These are phyloP conservation scores for Polypedilum pembai DNA, from an alignment of 1,140 invertebrate genomes.

Conservation along the genomic window DNA sequence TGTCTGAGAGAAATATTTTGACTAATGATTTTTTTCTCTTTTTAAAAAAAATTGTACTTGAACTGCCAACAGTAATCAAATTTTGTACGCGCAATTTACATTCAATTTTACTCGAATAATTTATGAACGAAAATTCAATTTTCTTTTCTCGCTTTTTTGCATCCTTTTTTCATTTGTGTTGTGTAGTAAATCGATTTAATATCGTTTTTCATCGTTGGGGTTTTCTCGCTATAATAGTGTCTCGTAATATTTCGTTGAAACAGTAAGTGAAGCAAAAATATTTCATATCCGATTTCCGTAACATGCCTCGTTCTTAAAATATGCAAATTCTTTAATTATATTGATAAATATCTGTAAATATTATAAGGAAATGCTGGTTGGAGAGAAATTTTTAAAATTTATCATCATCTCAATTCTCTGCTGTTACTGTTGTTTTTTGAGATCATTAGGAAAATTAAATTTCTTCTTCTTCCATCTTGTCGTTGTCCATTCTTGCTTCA, in stretches of 20 bases:
- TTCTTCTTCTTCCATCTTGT: background rate
- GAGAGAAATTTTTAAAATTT: background rate
- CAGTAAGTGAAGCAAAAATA: background rate
- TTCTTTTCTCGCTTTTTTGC: background rate
- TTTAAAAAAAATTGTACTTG: background rate
- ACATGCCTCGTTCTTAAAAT: background rate
- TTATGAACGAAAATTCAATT: slow-evolving; percentile 25
- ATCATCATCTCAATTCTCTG: background rate
- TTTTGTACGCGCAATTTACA: slow-evolving; percentile 26
- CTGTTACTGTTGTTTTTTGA: background rate
- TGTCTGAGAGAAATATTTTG: background rate
- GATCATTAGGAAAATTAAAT: slow-evolving; percentile 23
- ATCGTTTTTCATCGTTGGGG: background rate
- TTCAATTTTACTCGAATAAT: slow-evolving; percentile 24
- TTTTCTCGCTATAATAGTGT: background rate
- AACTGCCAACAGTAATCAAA: slow-evolving; percentile 21
- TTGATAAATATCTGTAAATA: slow-evolving; percentile 1
- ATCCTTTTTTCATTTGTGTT: background rate
- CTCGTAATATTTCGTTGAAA: background rate
- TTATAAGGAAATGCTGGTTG: background rate
- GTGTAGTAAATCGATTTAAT: slow-evolving; percentile 1
- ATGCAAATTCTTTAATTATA: slow-evolving; percentile 14
- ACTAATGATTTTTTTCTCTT: background rate
- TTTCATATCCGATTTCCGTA: background rate
- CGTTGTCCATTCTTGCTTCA: background rate